Percentiles rank a stretch among this genome's conserved stretches.
Conservation (phyloP, 2,797 vertebrate genomes). For the Dicrostonyx torquatus region DNA sequence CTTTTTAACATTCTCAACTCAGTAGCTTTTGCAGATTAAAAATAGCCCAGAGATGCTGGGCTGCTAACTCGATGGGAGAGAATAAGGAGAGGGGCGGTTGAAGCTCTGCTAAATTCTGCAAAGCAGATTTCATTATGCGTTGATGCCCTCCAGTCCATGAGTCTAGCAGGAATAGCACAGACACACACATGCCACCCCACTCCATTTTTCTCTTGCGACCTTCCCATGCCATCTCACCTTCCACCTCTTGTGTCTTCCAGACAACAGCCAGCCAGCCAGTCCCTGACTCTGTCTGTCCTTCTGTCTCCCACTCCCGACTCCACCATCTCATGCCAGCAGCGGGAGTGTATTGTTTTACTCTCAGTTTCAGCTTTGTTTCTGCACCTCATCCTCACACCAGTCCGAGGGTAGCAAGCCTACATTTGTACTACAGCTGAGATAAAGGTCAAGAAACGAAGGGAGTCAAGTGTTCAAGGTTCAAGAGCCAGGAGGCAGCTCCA, state of each 20-base stretch:
- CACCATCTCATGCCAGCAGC: not conserved
- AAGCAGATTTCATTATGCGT: not conserved
- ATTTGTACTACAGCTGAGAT: not conserved
- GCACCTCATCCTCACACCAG: not conserved
- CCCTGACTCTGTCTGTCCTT: not conserved
- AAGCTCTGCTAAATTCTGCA: not conserved
- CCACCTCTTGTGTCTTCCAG: not conserved
- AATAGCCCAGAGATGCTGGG: not conserved
- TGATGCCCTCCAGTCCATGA: not conserved
- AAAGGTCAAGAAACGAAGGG: not conserved
- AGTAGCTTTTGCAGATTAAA: constrained; percentile 30
- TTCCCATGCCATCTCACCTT: not conserved
- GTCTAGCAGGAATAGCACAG: not conserved
- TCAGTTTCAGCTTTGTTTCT: not conserved
- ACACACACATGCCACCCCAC: not conserved
- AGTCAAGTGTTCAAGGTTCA: not conserved
- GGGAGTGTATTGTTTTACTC: not conserved
- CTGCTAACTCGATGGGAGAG: not conserved
- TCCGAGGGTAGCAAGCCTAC: not conserved
- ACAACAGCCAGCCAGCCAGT: not conserved
- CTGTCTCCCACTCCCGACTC: not conserved
- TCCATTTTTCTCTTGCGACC: not conserved
- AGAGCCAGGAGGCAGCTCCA: not conserved
- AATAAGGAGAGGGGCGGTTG: not conserved
- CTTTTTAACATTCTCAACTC: constrained; percentile 34